Evolutionary conservation across 2,888 invertebrate genomes (phyloP).

Genomic region (Phymatocera aterrima): DNA sequence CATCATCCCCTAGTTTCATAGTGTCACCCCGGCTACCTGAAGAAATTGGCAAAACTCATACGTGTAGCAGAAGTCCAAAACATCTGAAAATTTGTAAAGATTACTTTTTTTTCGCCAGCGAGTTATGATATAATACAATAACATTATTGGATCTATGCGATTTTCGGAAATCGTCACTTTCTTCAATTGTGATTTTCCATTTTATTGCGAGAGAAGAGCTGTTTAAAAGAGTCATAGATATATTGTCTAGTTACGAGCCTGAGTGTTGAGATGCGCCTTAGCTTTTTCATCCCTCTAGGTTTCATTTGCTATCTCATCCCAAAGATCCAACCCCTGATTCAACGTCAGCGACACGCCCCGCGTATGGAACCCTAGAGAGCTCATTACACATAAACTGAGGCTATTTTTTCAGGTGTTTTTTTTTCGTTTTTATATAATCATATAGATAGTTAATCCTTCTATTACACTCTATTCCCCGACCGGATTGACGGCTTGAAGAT

Average conservation of each 20-base stretch:
- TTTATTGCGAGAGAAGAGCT: no score
- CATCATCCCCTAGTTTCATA: neutral
- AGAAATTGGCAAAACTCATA: neutral
- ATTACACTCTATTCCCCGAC: neutral
- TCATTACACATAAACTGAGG: constrained; percentile 18
- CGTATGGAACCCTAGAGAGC: constrained; percentile 32
- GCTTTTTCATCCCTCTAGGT: constrained; percentile 39
- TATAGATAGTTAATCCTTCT: neutral
- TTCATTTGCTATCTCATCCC: constrained; percentile 32
- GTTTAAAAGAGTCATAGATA: no score
- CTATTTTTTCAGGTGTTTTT: neutral
- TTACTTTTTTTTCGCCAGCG: neutral
- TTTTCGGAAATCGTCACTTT: no score
- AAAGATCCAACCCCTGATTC: constrained; percentile 24
- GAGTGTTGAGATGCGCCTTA: constrained; percentile 28
- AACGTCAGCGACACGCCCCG: constrained; percentile 45
- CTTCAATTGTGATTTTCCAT: no score
- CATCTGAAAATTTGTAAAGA: neutral
- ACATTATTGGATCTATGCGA: no score
- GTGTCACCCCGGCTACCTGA: neutral
- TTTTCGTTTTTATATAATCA: neutral
- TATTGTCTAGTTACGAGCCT: constrained; percentile 32
- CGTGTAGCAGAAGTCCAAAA: neutral
- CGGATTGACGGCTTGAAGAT: neutral
- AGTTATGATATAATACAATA: neutral